A percentile compares a stretch with the other conserved stretches of the same genome.
These are phyloP conservation scores for Biston stratarius DNA, from an alignment of 2,888 invertebrate species.

Conservation along the genomic window DNA sequence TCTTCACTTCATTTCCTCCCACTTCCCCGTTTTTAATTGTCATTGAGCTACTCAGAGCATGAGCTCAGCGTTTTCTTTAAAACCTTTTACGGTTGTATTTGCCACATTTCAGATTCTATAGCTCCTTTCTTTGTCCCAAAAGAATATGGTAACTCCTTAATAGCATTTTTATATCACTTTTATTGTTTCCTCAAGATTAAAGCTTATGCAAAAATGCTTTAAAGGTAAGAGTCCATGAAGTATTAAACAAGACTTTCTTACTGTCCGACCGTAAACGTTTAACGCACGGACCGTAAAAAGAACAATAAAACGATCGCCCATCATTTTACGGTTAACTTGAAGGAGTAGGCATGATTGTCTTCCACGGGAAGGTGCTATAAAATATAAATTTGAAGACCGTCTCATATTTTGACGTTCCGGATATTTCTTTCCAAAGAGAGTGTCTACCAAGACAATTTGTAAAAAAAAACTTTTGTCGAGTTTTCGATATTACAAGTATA, in stretches of 20 bases:
- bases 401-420: not conserved
- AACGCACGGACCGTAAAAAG: conserved; percentile 33
- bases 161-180: conserved; percentile 29
- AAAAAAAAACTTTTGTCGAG: too few relatives aligned
- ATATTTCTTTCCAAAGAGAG: too few relatives aligned
- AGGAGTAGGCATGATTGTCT: conserved; percentile 26
- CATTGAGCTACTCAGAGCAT: not conserved
- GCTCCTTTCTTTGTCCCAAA: not conserved
- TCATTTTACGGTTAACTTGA: conserved; percentile 26
- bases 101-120: not conserved
- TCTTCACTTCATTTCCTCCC: not conserved
- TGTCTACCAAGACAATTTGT: too few relatives aligned
- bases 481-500: not conserved
- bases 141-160: conserved; percentile 19
- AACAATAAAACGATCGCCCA: conserved; percentile 31
- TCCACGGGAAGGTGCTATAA: conserved; percentile 10
- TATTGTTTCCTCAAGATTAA: conserved; percentile 22
- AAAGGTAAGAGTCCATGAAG: conserved; percentile 34
- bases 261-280: conserved; percentile 32
- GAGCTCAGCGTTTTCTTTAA: not conserved
- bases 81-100: not conserved
- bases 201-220: conserved; percentile 33
- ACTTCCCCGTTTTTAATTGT: not conserved
- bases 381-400: not conserved
- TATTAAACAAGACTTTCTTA: conserved; percentile 30